Base-by-base conservation (phyloP, 2,888 invertebrate species). In the Anagyrus pseudococci region DNA sequence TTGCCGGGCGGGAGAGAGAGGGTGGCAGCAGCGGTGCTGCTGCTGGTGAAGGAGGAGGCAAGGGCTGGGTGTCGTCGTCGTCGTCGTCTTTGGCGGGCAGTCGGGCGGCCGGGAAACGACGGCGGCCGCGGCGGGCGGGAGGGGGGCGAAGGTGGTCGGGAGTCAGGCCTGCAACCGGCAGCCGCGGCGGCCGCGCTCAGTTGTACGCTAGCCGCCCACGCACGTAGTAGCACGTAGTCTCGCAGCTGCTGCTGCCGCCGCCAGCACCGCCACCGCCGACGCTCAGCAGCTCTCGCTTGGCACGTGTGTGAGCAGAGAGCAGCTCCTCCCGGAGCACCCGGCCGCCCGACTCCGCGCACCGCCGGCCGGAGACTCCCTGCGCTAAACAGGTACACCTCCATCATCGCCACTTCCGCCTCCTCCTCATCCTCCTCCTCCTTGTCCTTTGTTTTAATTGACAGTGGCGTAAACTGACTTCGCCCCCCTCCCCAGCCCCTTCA, bases 201-300 rank as follows among this genome's bases (percentile, higher is more conserved):
- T 82, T 75, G 76, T 82, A 82, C 82, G 81, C 80, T 81, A 81
- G n/a, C 81, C 76, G 73, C 77, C 77, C 82, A 82, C 82, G 80
- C 82, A 83, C 82, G 81, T 83, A 83, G 82, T 84, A 85, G 82
- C 84, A 83, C 84, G 78, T n/a, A n/a, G n/a, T n/a, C n/a, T n/a
- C n/a, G n/a, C n/a, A n/a, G n/a, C n/a, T n/a, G n/a, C 43, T 26
- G 17, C 48, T 58, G 61, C 22, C 47, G 52, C 57, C 71, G 78
- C 77, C 29, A 7, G 29, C 10, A 29, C 10, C 4, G 6, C 10
- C 29, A 29, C 29, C 6, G 29, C 4, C 29, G 29, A 29, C 4
- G 6, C 29, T 4, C 10, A 4, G 29, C 29, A 29, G 10, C 29
- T 29, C 10, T 29, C 10, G 29, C 29, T 7, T n/a, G 13, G 43